Evolutionary conservation across 2,888 invertebrate genomes (phyloP).

Genomic region (Trissolcus japonicus): DNA sequence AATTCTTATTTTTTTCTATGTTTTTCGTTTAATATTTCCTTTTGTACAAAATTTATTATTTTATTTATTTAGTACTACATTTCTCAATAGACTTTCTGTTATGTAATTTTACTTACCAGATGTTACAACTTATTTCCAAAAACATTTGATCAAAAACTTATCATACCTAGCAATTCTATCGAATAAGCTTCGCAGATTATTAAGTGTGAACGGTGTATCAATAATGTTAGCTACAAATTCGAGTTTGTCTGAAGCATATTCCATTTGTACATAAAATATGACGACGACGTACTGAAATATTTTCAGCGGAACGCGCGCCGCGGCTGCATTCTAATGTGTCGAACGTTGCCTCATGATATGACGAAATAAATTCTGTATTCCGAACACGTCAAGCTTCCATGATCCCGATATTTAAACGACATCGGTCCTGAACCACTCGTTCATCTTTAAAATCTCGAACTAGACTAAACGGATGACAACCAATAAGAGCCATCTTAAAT

Average conservation of each 20-base stretch:
- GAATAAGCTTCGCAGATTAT: slow-evolving; percentile 1
- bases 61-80: too few relatives aligned
- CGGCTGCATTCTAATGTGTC: slow-evolving; percentile 42
- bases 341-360: slow-evolving; percentile 44
- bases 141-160: too few relatives aligned
- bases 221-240: slow-evolving; percentile 24
- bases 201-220: slow-evolving; percentile 5
- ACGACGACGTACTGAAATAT: slow-evolving; percentile 26
- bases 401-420: slow-evolving; percentile 51
- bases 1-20: too few relatives aligned
- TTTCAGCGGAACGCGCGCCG: slow-evolving; percentile 11
- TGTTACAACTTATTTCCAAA: too few relatives aligned
- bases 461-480: background rate
- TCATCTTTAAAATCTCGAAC: slow-evolving; percentile 50
- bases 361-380: slow-evolving; percentile 45
- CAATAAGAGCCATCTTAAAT: background rate
- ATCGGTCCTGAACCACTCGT: slow-evolving; percentile 35
- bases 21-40: too few relatives aligned
- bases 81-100: too few relatives aligned
- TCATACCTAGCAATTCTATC: background rate
- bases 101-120: too few relatives aligned
- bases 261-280: slow-evolving; percentile 34
- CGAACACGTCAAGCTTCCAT: slow-evolving; percentile 37
- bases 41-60: too few relatives aligned
- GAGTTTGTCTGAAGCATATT: slow-evolving; percentile 30